phyloP scores from a whole-genome alignment of 2,113 vertebrate genomes.

The Poicephalus meyeri region DNA sequence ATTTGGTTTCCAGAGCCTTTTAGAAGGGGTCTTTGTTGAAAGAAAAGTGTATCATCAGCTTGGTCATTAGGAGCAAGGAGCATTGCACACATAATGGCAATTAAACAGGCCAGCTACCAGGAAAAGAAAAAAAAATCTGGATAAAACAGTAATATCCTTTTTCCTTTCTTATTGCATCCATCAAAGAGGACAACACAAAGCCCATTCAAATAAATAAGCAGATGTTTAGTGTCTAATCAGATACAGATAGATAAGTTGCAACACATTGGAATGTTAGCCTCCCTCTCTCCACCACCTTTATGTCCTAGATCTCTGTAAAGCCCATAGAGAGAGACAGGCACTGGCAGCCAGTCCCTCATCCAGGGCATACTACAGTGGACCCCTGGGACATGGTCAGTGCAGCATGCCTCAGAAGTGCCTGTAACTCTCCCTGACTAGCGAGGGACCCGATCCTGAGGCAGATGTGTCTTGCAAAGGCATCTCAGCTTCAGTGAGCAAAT shows the following conservation, averaged over 20 bases:
- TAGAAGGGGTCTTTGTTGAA: background rate
- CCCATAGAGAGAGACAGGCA: background rate
- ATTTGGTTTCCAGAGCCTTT: background rate
- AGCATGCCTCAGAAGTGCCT: background rate
- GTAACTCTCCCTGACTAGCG: background rate
- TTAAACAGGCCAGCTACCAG: background rate
- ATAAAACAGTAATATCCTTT: background rate
- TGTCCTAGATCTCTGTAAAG: background rate
- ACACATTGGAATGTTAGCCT: background rate
- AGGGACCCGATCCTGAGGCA: background rate
- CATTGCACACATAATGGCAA: background rate
- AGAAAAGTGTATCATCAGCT: background rate
- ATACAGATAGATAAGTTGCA: background rate
- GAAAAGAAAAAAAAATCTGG: background rate
- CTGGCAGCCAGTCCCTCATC: too few relatives aligned
- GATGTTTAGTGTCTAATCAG: background rate
- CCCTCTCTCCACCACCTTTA: background rate
- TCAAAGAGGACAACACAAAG: background rate
- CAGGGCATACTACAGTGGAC: background rate
- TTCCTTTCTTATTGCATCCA: background rate
- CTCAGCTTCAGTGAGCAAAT: background rate
- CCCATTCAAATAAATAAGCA: background rate
- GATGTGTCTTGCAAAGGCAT: background rate
- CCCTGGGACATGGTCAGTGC: background rate
- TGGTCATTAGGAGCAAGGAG: background rate